Percentiles rank a stretch among this genome's conserved stretches.
These are phyloP conservation scores for Mythimna impura DNA, from an alignment of 2,888 invertebrate genomes.

Conservation along the genomic window DNA sequence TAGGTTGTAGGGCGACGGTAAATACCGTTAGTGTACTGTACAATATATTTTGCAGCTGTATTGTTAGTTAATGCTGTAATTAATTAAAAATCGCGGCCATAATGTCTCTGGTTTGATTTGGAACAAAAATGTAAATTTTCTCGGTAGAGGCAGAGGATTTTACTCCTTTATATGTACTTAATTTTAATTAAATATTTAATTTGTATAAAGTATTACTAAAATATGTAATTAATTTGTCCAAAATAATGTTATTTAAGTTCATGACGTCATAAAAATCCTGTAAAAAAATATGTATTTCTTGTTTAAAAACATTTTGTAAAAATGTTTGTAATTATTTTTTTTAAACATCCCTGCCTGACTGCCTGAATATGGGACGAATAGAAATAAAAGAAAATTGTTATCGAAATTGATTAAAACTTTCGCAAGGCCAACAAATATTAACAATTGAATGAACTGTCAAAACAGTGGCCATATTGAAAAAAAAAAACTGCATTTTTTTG, in stretches of 20 bases:
- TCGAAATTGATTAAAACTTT: slow-evolving; percentile 70
- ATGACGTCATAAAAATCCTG: slow-evolving; percentile 11
- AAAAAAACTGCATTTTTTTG: slow-evolving; percentile 43
- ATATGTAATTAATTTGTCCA: slow-evolving; percentile 23
- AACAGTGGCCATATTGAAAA: slow-evolving; percentile 50
- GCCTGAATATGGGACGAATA: slow-evolving; percentile 77
- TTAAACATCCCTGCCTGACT: slow-evolving; percentile 70
- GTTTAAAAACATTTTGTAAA: slow-evolving; percentile 46
- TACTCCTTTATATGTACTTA: slow-evolving; percentile 27
- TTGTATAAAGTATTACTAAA: slow-evolving; percentile 48
- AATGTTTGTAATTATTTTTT: slow-evolving; percentile 27
- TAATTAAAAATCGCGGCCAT: slow-evolving; percentile 82
- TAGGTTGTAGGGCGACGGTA: slow-evolving; percentile 75
- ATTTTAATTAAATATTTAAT: slow-evolving; percentile 37
- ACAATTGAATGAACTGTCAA: slow-evolving; percentile 46
- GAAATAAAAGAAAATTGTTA: slow-evolving; percentile 76
- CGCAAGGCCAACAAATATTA: slow-evolving; percentile 15
- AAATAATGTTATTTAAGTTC: neutral
- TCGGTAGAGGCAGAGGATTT: slow-evolving; percentile 71
- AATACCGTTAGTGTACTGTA: slow-evolving; percentile 71
- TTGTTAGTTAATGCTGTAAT: slow-evolving; percentile 77
- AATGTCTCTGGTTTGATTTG: slow-evolving; percentile 76
- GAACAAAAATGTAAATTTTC: slow-evolving; percentile 69
- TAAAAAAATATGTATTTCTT: slow-evolving; percentile 14
- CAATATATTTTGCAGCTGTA: slow-evolving; percentile 86